A percentile compares a stretch with the other conserved stretches of the same genome.
phyloP scores from a whole-genome alignment of 2,888 invertebrate genomes.

The Stratiomys singularior region DNA sequence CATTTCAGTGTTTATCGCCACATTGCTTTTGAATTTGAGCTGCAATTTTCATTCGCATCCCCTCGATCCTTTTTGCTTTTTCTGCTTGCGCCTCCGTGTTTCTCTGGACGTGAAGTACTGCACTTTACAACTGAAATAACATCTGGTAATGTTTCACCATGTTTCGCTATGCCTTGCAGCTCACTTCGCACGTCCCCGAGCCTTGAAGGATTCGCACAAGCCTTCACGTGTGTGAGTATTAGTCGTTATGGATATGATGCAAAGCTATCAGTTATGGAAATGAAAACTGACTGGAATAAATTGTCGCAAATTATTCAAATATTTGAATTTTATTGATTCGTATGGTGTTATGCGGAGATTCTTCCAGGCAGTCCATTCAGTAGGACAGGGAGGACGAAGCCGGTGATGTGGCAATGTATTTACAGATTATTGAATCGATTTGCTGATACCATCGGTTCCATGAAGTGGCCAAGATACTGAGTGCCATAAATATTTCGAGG shows the following conservation, averaged over 20 bases:
- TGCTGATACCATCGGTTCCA: neutral
- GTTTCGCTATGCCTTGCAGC: neutral
- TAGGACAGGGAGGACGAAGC: neutral
- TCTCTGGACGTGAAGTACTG: neutral
- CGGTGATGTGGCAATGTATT: neutral
- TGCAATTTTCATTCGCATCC: neutral
- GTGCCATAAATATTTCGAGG: neutral
- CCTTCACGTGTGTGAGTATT: neutral
- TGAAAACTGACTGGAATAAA: neutral
- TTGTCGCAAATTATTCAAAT: slow-evolving; percentile 14
- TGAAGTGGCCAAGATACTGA: neutral
- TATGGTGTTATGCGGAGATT: neutral
- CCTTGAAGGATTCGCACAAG: neutral
- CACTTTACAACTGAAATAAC: slow-evolving; percentile 3
- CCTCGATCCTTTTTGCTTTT: too few relatives aligned
- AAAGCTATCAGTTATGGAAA: neutral
- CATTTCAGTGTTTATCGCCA: slow-evolving; percentile 10
- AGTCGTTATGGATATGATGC: neutral
- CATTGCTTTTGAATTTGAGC: neutral
- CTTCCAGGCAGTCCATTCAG: neutral
- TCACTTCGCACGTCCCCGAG: neutral
- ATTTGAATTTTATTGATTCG: neutral
- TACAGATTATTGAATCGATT: neutral
- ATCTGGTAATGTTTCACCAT: neutral
- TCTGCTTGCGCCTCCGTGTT: too few relatives aligned